Conservation (phyloP, 2,797 vertebrate species). For the Champsocephalus esox region DNA sequence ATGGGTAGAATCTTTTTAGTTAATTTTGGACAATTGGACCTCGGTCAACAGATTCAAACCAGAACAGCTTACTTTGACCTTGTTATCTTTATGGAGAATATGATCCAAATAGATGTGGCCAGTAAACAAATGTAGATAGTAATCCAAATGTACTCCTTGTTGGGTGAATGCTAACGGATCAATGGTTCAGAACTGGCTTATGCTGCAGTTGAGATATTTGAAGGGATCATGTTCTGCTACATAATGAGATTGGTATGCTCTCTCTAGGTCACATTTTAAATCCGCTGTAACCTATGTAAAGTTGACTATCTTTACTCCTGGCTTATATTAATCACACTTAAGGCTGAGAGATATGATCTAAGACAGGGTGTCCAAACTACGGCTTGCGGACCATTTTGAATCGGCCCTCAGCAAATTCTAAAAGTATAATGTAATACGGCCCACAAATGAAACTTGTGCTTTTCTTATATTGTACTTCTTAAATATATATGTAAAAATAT, state of each 20-base stretch:
- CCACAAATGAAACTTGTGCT: too few relatives aligned
- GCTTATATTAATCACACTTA: too few relatives aligned
- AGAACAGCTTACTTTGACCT: neutral
- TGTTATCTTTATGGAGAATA: neutral
- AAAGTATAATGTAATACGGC: too few relatives aligned
- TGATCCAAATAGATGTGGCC: neutral
- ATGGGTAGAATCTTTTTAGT: neutral
- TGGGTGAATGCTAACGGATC: neutral
- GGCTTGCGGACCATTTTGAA: too few relatives aligned
- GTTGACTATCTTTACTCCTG: too few relatives aligned
- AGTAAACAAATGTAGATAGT: neutral
- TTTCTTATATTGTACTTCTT: too few relatives aligned
- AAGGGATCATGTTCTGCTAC: neutral
- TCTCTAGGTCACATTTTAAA: too few relatives aligned
- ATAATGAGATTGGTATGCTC: neutral
- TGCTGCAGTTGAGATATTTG: neutral
- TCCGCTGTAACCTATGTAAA: too few relatives aligned
- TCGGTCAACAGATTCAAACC: neutral
- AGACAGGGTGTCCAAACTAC: too few relatives aligned
- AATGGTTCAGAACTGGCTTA: neutral
- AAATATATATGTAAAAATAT: too few relatives aligned
- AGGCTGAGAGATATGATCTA: too few relatives aligned
- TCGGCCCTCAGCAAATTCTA: too few relatives aligned
- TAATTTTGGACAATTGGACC: slow-evolving; percentile 5
- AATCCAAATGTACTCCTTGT: neutral